These are phyloP conservation scores for Cosmia pyralina DNA, from an alignment of 2,888 invertebrate species.

Conservation along the genomic window DNA sequence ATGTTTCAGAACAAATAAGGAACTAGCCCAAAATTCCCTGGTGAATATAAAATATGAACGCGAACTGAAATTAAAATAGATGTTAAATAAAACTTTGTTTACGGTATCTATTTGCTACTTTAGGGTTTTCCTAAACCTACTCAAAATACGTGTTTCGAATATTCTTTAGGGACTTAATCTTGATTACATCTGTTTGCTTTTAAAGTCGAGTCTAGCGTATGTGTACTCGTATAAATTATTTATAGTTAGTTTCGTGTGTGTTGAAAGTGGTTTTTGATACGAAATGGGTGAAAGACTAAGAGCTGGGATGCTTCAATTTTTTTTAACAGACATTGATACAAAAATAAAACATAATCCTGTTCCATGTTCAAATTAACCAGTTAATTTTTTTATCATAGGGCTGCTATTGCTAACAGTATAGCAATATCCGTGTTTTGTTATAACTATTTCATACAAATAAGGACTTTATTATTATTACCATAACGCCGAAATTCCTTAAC, in stretches of 20 bases:
- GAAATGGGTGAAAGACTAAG: background rate
- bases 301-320: background rate
- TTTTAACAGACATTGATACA: background rate
- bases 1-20: background rate
- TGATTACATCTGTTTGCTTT: conserved; percentile 26
- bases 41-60: conserved; percentile 7
- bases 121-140: conserved; percentile 21
- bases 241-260: background rate
- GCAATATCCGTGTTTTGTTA: background rate
- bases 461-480: background rate
- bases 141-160: conserved; percentile 43
- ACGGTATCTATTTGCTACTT: conserved; percentile 8
- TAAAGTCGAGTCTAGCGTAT: background rate
- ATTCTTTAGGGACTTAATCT: conserved; percentile 20
- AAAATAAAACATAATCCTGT: no score
- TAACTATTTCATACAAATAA: background rate
- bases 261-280: background rate
- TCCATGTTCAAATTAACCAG: background rate
- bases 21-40: background rate
- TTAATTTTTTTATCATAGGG: background rate
- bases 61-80: conserved; percentile 32
- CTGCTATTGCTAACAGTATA: background rate
- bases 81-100: conserved; percentile 10
- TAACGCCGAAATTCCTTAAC: background rate
- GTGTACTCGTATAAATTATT: conserved; percentile 11